Conservation (phyloP, 1,140 invertebrate species). For the Leptinotarsa undecemlineata region DNA sequence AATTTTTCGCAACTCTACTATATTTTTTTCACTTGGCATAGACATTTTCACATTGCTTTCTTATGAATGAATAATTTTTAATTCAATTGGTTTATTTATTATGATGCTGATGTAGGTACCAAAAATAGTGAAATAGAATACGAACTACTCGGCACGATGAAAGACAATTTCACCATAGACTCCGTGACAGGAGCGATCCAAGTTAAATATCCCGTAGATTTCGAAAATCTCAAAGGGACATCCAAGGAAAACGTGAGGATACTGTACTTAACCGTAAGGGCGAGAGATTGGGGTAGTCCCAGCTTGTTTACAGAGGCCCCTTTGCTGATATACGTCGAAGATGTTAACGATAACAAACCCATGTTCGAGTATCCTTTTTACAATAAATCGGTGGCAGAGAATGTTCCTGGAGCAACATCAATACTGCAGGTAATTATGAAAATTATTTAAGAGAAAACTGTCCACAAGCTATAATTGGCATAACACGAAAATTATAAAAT, state of each 20-base stretch:
- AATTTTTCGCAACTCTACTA: no score
- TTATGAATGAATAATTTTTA: no score
- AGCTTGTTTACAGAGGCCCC: constrained; percentile 73
- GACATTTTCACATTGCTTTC: no score
- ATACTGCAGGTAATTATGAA: constrained; percentile 70
- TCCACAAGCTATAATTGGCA: no score
- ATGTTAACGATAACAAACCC: constrained; percentile 86
- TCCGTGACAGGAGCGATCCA: constrained; percentile 70
- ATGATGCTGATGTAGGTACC: constrained; percentile 62
- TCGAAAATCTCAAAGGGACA: constrained; percentile 68
- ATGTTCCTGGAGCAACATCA: constrained; percentile 75
- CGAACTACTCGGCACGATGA: constrained; percentile 75
- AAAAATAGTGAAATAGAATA: constrained; percentile 82
- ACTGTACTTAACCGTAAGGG: constrained; percentile 76
- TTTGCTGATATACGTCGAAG: constrained; percentile 81
- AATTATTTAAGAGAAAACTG: not conserved
- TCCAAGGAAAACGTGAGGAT: constrained; percentile 68
- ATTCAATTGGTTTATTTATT: no score
- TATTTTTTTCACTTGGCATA: no score
- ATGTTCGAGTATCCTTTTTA: constrained; percentile 77
- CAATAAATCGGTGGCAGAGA: constrained; percentile 78
- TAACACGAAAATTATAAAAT: no score
- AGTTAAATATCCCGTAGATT: constrained; percentile 74
- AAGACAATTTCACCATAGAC: constrained; percentile 82
- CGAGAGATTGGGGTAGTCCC: constrained; percentile 78